Evolutionary conservation across 2,888 invertebrate species (phyloP).

Genomic region (Buathra laborator): DNA sequence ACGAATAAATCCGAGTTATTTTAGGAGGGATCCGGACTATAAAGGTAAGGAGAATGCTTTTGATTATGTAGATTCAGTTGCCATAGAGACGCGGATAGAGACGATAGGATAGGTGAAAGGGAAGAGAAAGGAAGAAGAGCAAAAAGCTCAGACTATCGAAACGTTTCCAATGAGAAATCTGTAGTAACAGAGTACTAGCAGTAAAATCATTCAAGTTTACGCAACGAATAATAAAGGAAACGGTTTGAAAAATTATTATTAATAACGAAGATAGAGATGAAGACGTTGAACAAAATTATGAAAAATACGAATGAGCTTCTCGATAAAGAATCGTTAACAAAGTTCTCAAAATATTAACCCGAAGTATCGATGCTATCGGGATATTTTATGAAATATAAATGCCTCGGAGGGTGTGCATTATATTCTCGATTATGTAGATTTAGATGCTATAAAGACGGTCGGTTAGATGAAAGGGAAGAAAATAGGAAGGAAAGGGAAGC

Average conservation of each 20-base stretch:
- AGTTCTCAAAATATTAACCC: not conserved
- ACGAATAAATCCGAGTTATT: not conserved
- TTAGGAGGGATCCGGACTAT: too few species aligned
- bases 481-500: conserved; percentile 32
- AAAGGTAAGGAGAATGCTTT: not conserved
- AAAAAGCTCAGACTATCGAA: not conserved
- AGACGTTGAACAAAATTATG: not conserved
- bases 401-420: not conserved
- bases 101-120: not conserved
- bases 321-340: not conserved
- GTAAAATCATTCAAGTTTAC: not conserved
- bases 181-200: not conserved
- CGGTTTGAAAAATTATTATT: too few species aligned
- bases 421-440: conserved; percentile 15
- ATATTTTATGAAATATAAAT: conserved; percentile 5
- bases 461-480: conserved; percentile 20
- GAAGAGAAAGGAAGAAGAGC: not conserved
- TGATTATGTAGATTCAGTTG: not conserved
- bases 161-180: not conserved
- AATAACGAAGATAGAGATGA: too few species aligned
- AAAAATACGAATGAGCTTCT: not conserved
- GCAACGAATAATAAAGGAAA: not conserved
- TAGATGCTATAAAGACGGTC: not conserved
- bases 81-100: not conserved
- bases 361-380: not conserved